A percentile compares a stretch with the other conserved stretches of the same genome.
Evolutionary conservation across 2,113 vertebrate genomes (phyloP).

Genomic region (Otus sunia): DNA sequence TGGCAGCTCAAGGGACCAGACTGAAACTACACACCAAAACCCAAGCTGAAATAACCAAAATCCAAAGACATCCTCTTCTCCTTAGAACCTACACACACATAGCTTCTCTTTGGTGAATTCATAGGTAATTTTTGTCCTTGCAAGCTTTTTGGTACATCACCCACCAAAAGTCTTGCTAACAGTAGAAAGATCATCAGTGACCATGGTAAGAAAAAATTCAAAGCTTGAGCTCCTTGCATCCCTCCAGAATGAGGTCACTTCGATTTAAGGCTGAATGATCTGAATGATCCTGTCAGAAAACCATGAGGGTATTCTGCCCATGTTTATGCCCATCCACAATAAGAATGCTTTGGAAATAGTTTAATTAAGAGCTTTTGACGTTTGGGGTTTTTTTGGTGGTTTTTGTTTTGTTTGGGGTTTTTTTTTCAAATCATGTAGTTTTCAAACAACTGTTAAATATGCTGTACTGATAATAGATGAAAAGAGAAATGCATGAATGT

Average conservation of each 20-base stretch:
- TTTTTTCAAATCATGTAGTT: not conserved
- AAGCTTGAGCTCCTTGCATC: not conserved
- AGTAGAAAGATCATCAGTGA: not conserved
- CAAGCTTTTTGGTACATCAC: not conserved
- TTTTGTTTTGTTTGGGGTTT: not conserved
- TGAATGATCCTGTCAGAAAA: not conserved
- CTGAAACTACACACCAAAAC: not conserved
- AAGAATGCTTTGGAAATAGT: not conserved
- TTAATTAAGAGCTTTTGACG: not conserved
- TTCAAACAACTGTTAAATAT: conserved; percentile 12
- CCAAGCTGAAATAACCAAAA: not conserved
- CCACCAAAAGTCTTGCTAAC: not conserved
- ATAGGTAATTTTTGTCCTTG: not conserved
- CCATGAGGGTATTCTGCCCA: not conserved
- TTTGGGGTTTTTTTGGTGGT: too few relatives aligned
- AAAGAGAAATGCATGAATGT: not conserved
- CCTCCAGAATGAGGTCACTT: not conserved
- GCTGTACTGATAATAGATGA: not conserved
- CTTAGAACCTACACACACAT: not conserved
- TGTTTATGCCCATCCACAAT: not conserved
- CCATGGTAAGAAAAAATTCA: not conserved
- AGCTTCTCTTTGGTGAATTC: not conserved
- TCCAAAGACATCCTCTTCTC: not conserved
- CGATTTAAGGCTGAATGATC: not conserved
- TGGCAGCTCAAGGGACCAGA: not conserved